Conservation (phyloP, 2,888 invertebrate genomes). For the Folsomia manolachei region DNA sequence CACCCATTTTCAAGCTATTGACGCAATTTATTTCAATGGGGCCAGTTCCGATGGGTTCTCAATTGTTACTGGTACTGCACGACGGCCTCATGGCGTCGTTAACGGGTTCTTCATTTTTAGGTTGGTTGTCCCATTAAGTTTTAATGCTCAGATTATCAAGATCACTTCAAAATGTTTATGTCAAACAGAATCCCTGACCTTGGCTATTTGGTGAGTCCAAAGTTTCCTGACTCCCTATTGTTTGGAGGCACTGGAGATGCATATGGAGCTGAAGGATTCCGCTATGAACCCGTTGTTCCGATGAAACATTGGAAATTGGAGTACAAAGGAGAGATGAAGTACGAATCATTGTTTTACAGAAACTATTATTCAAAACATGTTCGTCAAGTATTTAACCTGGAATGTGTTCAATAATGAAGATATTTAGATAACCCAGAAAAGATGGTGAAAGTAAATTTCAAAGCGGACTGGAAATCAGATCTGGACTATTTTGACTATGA, state of each 20-base stretch:
- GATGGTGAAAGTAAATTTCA: slow-evolving; percentile 62
- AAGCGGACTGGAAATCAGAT: slow-evolving; percentile 59
- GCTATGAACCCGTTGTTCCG: slow-evolving; percentile 65
- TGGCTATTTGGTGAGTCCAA: slow-evolving; percentile 67
- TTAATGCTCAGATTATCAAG: too few species aligned
- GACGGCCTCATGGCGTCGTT: slow-evolving; percentile 60
- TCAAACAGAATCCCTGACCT: slow-evolving; percentile 62
- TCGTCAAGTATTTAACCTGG: neutral
- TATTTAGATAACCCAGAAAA: slow-evolving; percentile 57
- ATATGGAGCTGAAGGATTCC: slow-evolving; percentile 69
- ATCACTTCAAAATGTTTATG: neutral
- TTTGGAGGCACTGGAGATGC: slow-evolving; percentile 61
- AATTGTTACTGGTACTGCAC: slow-evolving; percentile 61
- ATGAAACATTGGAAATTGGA: slow-evolving; percentile 72
- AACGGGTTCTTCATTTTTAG: slow-evolving; percentile 65
- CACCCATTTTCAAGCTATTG: slow-evolving; percentile 63
- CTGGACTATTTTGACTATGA: slow-evolving; percentile 71
- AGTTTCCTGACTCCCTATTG: slow-evolving; percentile 68
- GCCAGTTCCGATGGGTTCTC: slow-evolving; percentile 62
- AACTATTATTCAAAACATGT: neutral
- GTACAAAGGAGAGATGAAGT: slow-evolving; percentile 69
- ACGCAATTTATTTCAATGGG: slow-evolving; percentile 66
- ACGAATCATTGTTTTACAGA: neutral
- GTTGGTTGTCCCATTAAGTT: too few species aligned
- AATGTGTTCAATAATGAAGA: too few species aligned